Conservation (phyloP, 2,888 invertebrate genomes). For the Beris chalybata region DNA sequence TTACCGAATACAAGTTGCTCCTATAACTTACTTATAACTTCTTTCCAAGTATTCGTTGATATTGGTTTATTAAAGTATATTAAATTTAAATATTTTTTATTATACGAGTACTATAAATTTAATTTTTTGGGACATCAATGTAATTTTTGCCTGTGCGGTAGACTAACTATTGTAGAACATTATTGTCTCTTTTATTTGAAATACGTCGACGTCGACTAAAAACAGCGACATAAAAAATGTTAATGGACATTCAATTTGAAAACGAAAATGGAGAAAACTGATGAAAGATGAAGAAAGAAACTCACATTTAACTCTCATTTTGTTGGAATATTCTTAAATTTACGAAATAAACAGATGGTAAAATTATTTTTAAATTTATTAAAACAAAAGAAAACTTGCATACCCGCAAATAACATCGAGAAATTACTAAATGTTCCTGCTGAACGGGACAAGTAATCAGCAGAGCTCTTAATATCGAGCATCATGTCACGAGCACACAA, state of each 20-base stretch:
- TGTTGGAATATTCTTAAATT: constrained; percentile 2
- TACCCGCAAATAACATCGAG: constrained; percentile 94
- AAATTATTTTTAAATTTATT: not conserved
- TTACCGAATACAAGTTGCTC: no score
- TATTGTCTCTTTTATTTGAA: no score
- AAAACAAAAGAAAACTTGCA: constrained; percentile 9
- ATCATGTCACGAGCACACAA: constrained; percentile 58
- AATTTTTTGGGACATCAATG: no score
- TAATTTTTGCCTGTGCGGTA: no score
- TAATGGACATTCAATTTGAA: not conserved
- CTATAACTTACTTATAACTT: no score
- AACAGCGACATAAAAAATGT: no score
- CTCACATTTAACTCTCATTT: constrained; percentile 29
- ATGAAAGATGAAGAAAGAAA: not conserved
- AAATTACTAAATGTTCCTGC: constrained; percentile 87
- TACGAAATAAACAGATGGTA: constrained; percentile 12
- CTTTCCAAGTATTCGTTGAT: no score
- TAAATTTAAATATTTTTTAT: no score
- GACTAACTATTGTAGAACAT: no score
- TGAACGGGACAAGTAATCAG: constrained; percentile 87
- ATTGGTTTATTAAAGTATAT: no score
- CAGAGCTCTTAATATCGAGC: constrained; percentile 91
- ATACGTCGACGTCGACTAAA: no score
- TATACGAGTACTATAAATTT: no score
- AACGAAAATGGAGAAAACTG: not conserved